Conservation (phyloP, 2,888 invertebrate species). For the Timandra comae region DNA sequence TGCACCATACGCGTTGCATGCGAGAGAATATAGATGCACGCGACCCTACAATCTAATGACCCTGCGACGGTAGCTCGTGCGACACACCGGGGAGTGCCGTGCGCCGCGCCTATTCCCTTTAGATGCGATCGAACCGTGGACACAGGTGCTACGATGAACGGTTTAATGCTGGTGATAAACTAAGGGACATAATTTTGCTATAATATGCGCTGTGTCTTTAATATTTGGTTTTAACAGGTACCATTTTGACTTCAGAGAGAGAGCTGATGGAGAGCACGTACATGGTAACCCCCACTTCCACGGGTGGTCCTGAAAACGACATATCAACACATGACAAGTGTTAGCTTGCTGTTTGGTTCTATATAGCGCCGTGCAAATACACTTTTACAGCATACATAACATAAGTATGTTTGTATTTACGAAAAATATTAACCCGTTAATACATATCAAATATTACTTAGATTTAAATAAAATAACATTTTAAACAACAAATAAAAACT, state of each 20-base stretch:
- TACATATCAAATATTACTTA: no score
- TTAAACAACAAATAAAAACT: no score
- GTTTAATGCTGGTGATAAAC: slow-evolving; percentile 70
- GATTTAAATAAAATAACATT: no score
- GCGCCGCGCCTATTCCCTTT: slow-evolving; percentile 38
- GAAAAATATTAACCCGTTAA: no score
- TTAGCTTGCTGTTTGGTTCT: slow-evolving; percentile 6
- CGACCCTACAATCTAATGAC: slow-evolving; percentile 7
- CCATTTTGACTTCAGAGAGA: slow-evolving; percentile 90
- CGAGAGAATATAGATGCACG: slow-evolving; percentile 15
- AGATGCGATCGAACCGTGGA: slow-evolving; percentile 66
- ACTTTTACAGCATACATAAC: no score
- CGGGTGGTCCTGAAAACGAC: slow-evolving; percentile 84
- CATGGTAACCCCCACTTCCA: slow-evolving; percentile 90
- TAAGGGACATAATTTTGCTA: slow-evolving; percentile 64
- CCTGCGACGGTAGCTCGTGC: slow-evolving; percentile 9
- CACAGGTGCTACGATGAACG: slow-evolving; percentile 74
- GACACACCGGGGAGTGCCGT: slow-evolving; percentile 23
- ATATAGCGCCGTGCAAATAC: no score
- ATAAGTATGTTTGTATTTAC: no score
- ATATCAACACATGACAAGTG: slow-evolving; percentile 46
- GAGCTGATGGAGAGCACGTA: slow-evolving; percentile 91
- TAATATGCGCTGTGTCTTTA: slow-evolving; percentile 67
- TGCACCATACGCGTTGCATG: slow-evolving; percentile 13
- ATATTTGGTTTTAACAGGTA: slow-evolving; percentile 61